These are phyloP conservation scores for Nothobranchius furzeri DNA, from an alignment of 2,113 vertebrate genomes.

Conservation along the genomic window DNA sequence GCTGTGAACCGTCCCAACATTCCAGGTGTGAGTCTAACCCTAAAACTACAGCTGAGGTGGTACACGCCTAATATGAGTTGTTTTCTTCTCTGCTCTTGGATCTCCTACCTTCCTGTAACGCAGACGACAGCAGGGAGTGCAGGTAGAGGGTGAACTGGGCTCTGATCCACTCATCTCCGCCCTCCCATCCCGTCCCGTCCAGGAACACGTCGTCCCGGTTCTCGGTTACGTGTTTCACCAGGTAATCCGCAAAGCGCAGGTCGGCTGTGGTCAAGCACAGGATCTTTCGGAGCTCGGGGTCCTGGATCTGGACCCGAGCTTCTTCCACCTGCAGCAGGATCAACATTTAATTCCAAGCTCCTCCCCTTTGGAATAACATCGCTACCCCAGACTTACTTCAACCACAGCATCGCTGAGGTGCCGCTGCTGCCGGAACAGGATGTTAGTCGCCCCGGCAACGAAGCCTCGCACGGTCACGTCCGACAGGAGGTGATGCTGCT, in stretches of 20 bases:
- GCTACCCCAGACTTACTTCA: conserved; percentile 78
- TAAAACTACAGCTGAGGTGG: no score
- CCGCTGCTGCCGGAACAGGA: conserved; percentile 96
- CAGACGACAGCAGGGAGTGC: conserved; percentile 88
- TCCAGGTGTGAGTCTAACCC: no score
- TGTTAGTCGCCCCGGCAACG: conserved; percentile 95
- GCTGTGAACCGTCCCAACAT: no score
- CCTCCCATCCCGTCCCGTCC: conserved; percentile 98
- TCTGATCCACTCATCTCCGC: conserved; percentile 97
- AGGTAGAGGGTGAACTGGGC: conserved; percentile 94
- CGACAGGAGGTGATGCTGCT: conserved; percentile 97
- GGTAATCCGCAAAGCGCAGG: conserved; percentile 92
- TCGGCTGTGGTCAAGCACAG: conserved; percentile 92
- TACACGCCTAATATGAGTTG: no score
- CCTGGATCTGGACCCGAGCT: conserved; percentile 88
- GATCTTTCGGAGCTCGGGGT: conserved; percentile 89
- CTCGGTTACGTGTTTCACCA: conserved; percentile 94
- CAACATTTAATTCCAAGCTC: no score
- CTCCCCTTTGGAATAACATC: fast-evolving
- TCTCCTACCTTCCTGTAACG: conserved; percentile 84
- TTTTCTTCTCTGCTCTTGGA: neutral
- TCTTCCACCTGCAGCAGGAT: conserved; percentile 86
- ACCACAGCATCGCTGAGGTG: conserved; percentile 94
- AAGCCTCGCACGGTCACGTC: conserved; percentile 92
- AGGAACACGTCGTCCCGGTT: conserved; percentile 95